phyloP scores from a whole-genome alignment of 2,113 vertebrate species.

The Stegostoma tigrinum region DNA sequence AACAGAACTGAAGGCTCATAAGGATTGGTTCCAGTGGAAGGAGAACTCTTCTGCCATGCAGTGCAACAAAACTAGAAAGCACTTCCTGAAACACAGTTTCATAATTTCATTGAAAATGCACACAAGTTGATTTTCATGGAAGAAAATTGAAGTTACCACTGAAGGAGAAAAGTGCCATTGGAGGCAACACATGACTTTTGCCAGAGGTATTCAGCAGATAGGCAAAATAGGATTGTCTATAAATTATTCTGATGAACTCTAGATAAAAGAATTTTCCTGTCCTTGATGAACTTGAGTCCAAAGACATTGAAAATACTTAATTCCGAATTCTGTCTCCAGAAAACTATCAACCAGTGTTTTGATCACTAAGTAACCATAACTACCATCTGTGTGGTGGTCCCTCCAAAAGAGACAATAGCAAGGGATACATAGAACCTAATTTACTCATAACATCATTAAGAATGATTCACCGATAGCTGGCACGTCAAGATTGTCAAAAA shows the following conservation, averaged over 20 bases:
- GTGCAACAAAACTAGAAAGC: background rate
- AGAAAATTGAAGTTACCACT: background rate
- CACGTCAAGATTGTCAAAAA: constrained; percentile 2
- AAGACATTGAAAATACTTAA: background rate
- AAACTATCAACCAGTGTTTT: background rate
- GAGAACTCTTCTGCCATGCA: background rate
- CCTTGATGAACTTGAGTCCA: background rate
- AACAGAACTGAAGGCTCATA: background rate
- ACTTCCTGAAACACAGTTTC: background rate
- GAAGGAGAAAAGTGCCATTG: background rate
- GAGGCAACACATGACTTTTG: background rate
- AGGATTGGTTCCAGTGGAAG: background rate
- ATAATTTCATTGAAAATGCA: background rate
- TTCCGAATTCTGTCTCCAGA: background rate
- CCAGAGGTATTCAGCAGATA: background rate
- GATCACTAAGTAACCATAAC: background rate
- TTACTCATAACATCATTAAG: background rate
- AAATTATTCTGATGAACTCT: background rate
- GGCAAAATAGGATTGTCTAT: background rate
- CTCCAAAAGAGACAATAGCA: background rate
- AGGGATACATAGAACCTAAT: background rate
- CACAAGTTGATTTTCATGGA: background rate
- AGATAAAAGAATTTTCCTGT: background rate
- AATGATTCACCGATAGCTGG: background rate
- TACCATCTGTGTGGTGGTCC: background rate